Evolutionary conservation across 1,140 invertebrate genomes (phyloP).

Genomic region (Brachionus angularis): DNA sequence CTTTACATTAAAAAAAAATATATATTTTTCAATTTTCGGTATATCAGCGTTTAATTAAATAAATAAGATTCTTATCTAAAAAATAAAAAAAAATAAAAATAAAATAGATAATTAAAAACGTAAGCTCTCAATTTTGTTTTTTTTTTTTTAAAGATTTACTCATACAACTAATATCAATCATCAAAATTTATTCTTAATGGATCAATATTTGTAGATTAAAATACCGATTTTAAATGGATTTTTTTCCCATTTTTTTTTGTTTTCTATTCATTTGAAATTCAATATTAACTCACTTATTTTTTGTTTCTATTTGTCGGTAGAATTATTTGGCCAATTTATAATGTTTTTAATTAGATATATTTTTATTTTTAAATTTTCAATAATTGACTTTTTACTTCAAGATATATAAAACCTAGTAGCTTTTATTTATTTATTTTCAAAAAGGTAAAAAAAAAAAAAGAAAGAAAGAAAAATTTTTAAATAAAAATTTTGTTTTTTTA

Average conservation of each 20-base stretch:
- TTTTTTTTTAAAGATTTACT: conserved; percentile 8
- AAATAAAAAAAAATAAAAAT: too few species aligned
- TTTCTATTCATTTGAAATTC: too few species aligned
- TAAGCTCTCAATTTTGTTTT: not conserved
- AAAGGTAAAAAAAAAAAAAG: too few species aligned
- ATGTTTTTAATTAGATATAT: conserved; percentile 13
- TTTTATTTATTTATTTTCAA: too few species aligned
- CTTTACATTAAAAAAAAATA: too few species aligned
- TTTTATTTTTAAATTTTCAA: conserved; percentile 4
- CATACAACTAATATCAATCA: conserved; percentile 38
- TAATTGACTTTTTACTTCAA: conserved; percentile 40
- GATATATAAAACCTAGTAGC: conserved; percentile 25
- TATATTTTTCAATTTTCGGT: too few species aligned
- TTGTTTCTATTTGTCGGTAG: too few species aligned
- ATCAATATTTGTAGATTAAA: conserved; percentile 38
- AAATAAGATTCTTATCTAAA: conserved; percentile 11
- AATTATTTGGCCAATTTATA: too few species aligned
- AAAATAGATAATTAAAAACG: conserved; percentile 41
- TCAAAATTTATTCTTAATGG: conserved; percentile 15
- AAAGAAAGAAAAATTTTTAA: too few species aligned
- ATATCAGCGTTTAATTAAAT: conserved; percentile 39
- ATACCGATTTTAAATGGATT: conserved; percentile 28
- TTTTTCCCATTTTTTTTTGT: not conserved
- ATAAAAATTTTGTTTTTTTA: too few species aligned
- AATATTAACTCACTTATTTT: too few species aligned